Evolutionary conservation across 2,888 invertebrate species (phyloP), one percentile per base, ranked within the genome.

Genomic region (Orthosia gothica): DNA sequence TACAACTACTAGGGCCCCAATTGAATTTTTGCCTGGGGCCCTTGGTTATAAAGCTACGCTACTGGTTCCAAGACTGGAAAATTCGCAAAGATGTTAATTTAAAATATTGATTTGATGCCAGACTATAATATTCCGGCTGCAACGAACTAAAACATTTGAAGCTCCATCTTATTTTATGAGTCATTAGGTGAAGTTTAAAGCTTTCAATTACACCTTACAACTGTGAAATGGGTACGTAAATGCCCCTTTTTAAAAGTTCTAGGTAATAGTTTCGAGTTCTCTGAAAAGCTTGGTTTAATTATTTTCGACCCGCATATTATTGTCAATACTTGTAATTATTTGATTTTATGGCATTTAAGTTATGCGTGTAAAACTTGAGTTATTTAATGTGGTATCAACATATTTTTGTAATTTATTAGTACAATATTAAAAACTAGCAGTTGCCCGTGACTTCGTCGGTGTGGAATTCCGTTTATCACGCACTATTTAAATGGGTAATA

Each of bases 41-140:
- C 40, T 40, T 40, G 9, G 40, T 9, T 40, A 40, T 40, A 40
- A 40, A 40, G 32, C 40, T 40, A 40, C 40, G 40, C 40, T 40
- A 40, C 40, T 40, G 40, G 13, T 23, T 74, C 49, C 23, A 40
- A 63, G 0, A 18, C 16, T 50, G 40, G 23, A n/a, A 58, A 72
- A 50, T 12, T 26, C 12, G 15, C 4, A 26, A 58, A 50, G 26
- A 23, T 16, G 13, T 52, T 52, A 50, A 57, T 64, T 69, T 74
- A 50, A 73, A 74, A 75, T 40, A 59, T 40, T n/a, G 23, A 54
- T 75, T 74, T 75, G 62, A 52, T 69, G 57, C 69, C 20, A 52
- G 23, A 23, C 62, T 69, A 50, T 63, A 70, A 58, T 32, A 59
- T 40, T 47, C 26, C 13, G 12, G 18, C 20, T 23, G 13, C 55